phyloP scores from a whole-genome alignment of 2,797 vertebrate species.

The Tapera naevia region DNA sequence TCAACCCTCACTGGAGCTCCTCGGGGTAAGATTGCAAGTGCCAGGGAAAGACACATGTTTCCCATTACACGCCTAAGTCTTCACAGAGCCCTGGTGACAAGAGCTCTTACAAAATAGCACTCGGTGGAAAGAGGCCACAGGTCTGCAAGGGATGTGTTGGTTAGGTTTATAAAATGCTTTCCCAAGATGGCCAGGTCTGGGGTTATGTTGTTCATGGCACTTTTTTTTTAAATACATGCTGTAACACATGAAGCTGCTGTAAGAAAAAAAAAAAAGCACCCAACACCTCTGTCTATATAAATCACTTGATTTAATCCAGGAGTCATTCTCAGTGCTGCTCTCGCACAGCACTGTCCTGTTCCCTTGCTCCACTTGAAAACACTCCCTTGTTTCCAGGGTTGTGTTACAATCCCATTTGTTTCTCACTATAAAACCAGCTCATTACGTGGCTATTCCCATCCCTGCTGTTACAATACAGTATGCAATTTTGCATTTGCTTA shows the following conservation, averaged over 20 bases:
- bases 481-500: slow-evolving; percentile 43
- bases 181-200: neutral
- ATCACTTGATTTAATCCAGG: neutral
- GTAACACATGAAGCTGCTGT: neutral
- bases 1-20: slow-evolving; percentile 21
- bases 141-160: neutral
- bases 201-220: neutral
- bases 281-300: neutral
- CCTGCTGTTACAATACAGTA: slow-evolving; percentile 38
- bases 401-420: slow-evolving; percentile 54
- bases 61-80: slow-evolving; percentile 54
- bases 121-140: slow-evolving; percentile 19
- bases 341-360: neutral
- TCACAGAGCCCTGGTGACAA: slow-evolving; percentile 56
- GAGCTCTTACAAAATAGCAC: slow-evolving; percentile 29
- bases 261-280: neutral
- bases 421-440: slow-evolving; percentile 19
- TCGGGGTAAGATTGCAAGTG: neutral
- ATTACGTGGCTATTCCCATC: slow-evolving; percentile 40
- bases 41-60: slow-evolving; percentile 63
- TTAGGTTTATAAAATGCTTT: neutral
- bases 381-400: slow-evolving; percentile 36
- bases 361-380: neutral
- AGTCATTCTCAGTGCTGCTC: neutral
- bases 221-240: neutral